Percentiles rank a stretch among this genome's conserved stretches.
phyloP scores from a whole-genome alignment of 2,888 invertebrate genomes.

The Alsophila aescularia region DNA sequence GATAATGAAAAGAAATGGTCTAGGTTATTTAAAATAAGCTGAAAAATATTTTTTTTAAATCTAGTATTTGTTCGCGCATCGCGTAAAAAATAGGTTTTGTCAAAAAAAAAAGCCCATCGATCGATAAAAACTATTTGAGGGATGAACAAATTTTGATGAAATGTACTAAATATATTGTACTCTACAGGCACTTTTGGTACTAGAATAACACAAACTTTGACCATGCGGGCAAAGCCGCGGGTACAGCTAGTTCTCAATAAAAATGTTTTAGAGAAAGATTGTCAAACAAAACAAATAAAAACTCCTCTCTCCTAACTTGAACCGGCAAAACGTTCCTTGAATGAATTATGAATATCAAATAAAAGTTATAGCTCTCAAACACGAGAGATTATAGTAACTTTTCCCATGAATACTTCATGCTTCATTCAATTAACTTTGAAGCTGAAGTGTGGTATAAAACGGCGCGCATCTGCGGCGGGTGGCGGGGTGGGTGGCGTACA shows the following conservation, averaged over 20 bases:
- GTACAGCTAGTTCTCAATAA: not conserved
- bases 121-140: too few species aligned
- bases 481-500: not conserved
- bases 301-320: constrained; percentile 1
- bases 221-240: too few species aligned
- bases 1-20: too few species aligned
- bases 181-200: too few species aligned
- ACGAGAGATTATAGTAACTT: constrained; percentile 17
- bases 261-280: not conserved
- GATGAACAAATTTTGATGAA: too few species aligned
- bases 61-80: too few species aligned
- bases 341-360: constrained; percentile 22
- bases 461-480: not conserved
- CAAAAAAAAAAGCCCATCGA: too few species aligned
- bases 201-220: too few species aligned
- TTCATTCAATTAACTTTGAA: constrained; percentile 23
- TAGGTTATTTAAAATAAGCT: too few species aligned
- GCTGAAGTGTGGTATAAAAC: constrained; percentile 4
- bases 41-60: too few species aligned
- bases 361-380: constrained; percentile 8
- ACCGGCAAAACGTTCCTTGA: constrained; percentile 2
- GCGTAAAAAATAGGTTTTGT: too few species aligned
- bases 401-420: constrained; percentile 33
- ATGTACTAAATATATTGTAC: too few species aligned
- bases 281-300: constrained; percentile 14